Percentiles rank a stretch among this genome's conserved stretches.
These are phyloP conservation scores for Xylota sylvarum DNA, from an alignment of 2,888 invertebrate species.

Conservation along the genomic window DNA sequence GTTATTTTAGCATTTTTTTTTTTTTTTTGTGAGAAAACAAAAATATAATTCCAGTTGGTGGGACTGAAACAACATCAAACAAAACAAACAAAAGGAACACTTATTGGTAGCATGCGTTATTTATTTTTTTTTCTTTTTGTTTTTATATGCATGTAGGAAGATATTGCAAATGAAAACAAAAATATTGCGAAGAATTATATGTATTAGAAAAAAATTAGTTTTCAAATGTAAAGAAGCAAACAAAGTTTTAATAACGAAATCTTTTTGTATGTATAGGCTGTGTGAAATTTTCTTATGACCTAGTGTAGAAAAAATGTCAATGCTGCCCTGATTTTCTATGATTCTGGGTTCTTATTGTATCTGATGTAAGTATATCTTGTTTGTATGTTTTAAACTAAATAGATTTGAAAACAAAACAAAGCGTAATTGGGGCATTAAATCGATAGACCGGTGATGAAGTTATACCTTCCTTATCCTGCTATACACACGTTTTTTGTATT, in stretches of 20 bases:
- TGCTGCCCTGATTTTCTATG: too few relatives aligned
- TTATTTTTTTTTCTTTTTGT: background rate
- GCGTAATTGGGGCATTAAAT: too few relatives aligned
- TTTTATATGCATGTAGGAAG: background rate
- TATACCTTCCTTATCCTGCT: too few relatives aligned
- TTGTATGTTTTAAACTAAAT: too few relatives aligned
- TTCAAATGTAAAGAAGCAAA: background rate
- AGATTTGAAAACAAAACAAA: too few relatives aligned
- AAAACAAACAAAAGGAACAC: background rate
- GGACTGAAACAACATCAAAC: background rate
- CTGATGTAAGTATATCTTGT: too few relatives aligned
- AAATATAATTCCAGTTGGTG: background rate
- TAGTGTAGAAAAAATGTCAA: background rate
- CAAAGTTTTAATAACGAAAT: background rate
- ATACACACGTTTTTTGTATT: too few relatives aligned
- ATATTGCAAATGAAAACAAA: constrained; percentile 1
- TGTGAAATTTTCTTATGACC: background rate
- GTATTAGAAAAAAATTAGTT: background rate
- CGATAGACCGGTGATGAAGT: too few relatives aligned
- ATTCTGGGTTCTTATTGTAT: too few relatives aligned
- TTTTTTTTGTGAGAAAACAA: background rate
- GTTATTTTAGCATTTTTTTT: too few relatives aligned
- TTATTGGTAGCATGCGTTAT: constrained; percentile 9
- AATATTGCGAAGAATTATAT: background rate
- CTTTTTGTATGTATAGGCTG: background rate